Conservation (phyloP, 2,113 vertebrate genomes). For the Rhagologus leucostigma region DNA sequence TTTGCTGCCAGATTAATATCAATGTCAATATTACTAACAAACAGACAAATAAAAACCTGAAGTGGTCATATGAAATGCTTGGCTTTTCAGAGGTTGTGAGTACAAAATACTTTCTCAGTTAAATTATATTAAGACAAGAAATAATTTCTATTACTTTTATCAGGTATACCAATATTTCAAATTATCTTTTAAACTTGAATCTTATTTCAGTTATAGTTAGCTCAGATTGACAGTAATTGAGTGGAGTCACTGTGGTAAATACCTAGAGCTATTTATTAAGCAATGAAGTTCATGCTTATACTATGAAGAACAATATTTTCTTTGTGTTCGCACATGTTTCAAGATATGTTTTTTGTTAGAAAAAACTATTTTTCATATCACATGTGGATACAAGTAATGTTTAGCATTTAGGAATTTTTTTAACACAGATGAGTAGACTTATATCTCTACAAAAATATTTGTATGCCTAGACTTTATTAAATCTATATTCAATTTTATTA, state of each 20-base stretch:
- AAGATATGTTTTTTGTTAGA: not conserved
- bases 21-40: not conserved
- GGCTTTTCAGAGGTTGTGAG: not conserved
- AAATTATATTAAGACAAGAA: not conserved
- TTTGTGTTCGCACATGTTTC: not conserved
- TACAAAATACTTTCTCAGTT: not conserved
- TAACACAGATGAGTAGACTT: not conserved
- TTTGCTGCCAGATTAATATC: not conserved
- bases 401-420: not conserved
- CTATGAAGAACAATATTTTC: not conserved
- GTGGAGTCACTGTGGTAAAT: not conserved
- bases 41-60: not conserved
- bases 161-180: not conserved
- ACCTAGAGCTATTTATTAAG: not conserved
- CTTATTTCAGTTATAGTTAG: not conserved
- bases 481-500: not conserved
- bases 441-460: not conserved
- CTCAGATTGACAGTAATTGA: not conserved
- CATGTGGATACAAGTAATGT: fast-evolving
- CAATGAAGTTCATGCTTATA: not conserved
- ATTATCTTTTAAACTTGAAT: not conserved
- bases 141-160: not conserved
- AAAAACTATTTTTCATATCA: not conserved
- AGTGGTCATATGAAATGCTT: not conserved
- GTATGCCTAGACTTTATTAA: not conserved